Evolutionary conservation across 2,113 vertebrate genomes (phyloP).

Genomic region (Axis porcinus): DNA sequence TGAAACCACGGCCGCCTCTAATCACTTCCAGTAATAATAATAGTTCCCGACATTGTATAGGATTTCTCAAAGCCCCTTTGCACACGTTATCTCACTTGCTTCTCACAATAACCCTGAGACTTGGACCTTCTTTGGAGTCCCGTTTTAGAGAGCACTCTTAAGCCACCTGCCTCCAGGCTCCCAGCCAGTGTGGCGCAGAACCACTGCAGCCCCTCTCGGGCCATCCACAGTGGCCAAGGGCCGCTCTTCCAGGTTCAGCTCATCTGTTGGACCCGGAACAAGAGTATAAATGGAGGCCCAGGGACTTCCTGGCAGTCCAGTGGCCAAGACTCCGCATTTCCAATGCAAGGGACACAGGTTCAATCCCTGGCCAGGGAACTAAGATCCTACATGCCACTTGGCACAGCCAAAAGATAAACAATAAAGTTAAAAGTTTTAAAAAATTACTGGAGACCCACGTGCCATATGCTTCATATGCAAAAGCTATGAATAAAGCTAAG

Average conservation of each 20-base stretch:
- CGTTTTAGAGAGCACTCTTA: neutral
- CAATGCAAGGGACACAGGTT: neutral
- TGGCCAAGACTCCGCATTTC: neutral
- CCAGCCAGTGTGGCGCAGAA: neutral
- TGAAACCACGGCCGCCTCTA: conserved; percentile 43
- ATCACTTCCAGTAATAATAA: conserved; percentile 68
- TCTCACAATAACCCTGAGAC: neutral
- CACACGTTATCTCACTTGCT: neutral
- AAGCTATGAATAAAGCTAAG: neutral
- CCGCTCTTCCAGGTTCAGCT: neutral
- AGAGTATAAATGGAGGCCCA: neutral
- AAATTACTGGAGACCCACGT: neutral
- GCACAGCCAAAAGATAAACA: neutral
- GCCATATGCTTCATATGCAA: neutral
- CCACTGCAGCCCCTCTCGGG: fast-evolving
- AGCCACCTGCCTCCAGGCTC: conserved; percentile 2
- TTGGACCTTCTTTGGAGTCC: conserved; percentile 15
- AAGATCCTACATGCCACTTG: neutral
- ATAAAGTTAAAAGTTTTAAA: neutral
- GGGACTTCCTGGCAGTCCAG: neutral
- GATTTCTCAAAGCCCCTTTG: conserved; percentile 51
- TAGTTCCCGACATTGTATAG: conserved; percentile 15
- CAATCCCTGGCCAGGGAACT: neutral
- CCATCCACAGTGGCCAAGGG: fast-evolving
- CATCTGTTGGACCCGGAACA: neutral